These are phyloP conservation scores for Andrena bucephala DNA, from an alignment of 2,888 invertebrate species.

Conservation along the genomic window DNA sequence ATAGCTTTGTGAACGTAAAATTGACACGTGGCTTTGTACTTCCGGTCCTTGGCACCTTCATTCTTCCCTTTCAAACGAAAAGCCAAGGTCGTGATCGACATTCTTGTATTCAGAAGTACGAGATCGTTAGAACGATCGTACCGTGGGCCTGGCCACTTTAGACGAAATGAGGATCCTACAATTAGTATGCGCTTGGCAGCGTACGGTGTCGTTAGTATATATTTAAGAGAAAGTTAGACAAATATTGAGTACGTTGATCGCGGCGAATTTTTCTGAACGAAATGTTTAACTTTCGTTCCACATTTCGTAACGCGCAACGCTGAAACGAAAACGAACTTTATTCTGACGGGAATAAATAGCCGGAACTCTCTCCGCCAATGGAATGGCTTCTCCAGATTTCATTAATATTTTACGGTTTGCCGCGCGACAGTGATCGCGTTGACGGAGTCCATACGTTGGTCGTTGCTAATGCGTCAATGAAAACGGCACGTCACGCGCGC, in stretches of 20 bases:
- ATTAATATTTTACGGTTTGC: slow-evolving; percentile 4
- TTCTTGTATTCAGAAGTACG: not conserved
- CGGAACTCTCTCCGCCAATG: slow-evolving; percentile 4
- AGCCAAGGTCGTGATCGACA: slow-evolving; percentile 36
- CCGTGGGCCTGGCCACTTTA: not conserved
- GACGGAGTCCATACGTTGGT: not conserved
- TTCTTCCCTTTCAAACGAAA: slow-evolving; percentile 27
- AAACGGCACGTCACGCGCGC: slow-evolving; percentile 66
- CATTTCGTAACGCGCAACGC: slow-evolving; percentile 28
- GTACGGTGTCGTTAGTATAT: not conserved
- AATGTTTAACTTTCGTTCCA: slow-evolving; percentile 29
- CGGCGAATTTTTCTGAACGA: slow-evolving; percentile 9
- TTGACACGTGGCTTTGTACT: slow-evolving; percentile 38
- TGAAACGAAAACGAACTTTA: slow-evolving; percentile 46
- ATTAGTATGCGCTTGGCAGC: not conserved
- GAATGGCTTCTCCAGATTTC: slow-evolving; percentile 16
- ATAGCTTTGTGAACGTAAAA: slow-evolving; percentile 67
- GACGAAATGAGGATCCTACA: not conserved
- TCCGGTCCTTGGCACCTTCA: slow-evolving; percentile 49
- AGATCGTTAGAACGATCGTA: not conserved
- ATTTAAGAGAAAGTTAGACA: slow-evolving; percentile 29
- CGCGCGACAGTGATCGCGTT: not conserved
- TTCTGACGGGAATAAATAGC: slow-evolving; percentile 23
- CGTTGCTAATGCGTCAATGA: slow-evolving; percentile 56
- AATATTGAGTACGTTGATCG: slow-evolving; percentile 7